Base-by-base conservation (phyloP, 1,140 invertebrate genomes). In the Phymastichus coffea region DNA sequence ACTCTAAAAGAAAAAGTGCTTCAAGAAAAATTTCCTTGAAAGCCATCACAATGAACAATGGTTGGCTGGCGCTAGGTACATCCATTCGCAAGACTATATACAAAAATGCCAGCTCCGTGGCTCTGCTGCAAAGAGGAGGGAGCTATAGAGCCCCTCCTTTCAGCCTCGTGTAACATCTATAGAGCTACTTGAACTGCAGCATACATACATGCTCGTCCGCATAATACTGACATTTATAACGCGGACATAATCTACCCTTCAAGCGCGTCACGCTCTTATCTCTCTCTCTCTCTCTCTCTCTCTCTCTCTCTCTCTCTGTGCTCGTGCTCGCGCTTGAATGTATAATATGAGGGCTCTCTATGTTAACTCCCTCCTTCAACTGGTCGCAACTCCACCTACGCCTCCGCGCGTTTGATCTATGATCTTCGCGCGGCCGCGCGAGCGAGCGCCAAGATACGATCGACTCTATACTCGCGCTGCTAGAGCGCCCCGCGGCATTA, bases 191-290 rank as follows among this genome's bases (percentile, higher is more conserved):
- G n/a, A n/a, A n/a, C n/a, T n/a, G n/a, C n/a, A n/a, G n/a, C n/a
- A n/a, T n/a, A n/a, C 7, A 48, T 63, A 65, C 59, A 64, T 74
- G 75, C 75, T 74, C 69, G 61, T 66, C 66, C 69, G 77, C 68
- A 79, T 80, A 80, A 80, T 80, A 75, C 76, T 68, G 72, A 75
- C 76, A 80, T 80, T 80, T 80, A 77, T 80, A 79, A 80, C 71
- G 67, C 70, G 68, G 70, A 70, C 75, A 71, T 79, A 80, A n/a
- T 80, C 78, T 79, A 80, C 77, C 77, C 74, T 74, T 79, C 73
- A 69, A 61, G 52, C 71, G 52, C 64, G 63, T 70, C 69, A 66
- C 63, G 64, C 30, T 51, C 60, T 61, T 61, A 61, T 61, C 59
- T 57, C 33, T 54, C 20, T n/a, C n/a, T n/a, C n/a, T n/a, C n/a